A percentile compares a stretch with the other conserved stretches of the same genome.
Conservation (phyloP, 1,140 invertebrate species). For the Zaprionus gabonicus region DNA sequence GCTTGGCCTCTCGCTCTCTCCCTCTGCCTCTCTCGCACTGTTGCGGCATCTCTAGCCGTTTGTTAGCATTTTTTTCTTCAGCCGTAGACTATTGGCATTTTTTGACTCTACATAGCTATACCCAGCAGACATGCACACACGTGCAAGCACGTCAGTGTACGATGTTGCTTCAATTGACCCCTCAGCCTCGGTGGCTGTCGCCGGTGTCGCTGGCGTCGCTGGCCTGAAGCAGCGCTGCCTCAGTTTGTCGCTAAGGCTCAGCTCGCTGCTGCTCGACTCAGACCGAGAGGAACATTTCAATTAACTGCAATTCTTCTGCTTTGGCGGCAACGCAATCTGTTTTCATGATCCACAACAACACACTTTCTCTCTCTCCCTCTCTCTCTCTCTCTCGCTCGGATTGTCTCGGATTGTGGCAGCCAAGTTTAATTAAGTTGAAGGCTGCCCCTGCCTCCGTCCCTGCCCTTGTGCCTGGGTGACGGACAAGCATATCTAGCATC, state of each 20-base stretch:
- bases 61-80: slow-evolving; percentile 50
- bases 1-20: neutral
- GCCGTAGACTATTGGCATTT: slow-evolving; percentile 53
- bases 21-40: neutral
- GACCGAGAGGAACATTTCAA: slow-evolving; percentile 78
- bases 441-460: slow-evolving; percentile 43
- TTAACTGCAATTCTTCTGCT: slow-evolving; percentile 83
- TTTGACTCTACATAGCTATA: slow-evolving; percentile 40
- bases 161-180: slow-evolving; percentile 62
- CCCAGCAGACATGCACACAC: slow-evolving; percentile 9
- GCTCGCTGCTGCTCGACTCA: slow-evolving; percentile 4
- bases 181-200: slow-evolving; percentile 51
- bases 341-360: slow-evolving; percentile 66
- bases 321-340: slow-evolving; percentile 60
- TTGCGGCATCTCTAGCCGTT: slow-evolving; percentile 39
- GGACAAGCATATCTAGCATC: slow-evolving; percentile 74
- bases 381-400: neutral
- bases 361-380: neutral
- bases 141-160: neutral
- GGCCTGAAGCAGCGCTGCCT: slow-evolving; percentile 36
- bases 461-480: slow-evolving; percentile 39
- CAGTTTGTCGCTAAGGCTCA: slow-evolving; percentile 60
- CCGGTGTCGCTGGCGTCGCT: neutral
- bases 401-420: slow-evolving; percentile 35
- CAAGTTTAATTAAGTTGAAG: slow-evolving; percentile 79